A percentile compares a stretch with the other conserved stretches of the same genome.
These are phyloP conservation scores for Willisornis vidua DNA, from an alignment of 2,113 vertebrate species.

Conservation along the genomic window DNA sequence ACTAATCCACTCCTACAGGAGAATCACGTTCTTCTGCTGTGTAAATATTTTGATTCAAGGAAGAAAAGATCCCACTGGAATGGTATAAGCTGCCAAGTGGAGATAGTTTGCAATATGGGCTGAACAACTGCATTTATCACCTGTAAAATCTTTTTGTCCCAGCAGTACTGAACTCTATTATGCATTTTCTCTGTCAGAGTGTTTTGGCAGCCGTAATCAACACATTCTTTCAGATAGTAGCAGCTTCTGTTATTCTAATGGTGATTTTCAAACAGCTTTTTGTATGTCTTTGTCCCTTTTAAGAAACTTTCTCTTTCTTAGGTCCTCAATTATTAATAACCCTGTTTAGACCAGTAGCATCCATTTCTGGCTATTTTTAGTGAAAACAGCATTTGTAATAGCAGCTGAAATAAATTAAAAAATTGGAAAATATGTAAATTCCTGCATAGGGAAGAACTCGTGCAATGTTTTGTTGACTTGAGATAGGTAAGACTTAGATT, in stretches of 20 bases:
- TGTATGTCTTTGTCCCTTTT: background rate
- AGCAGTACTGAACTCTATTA: background rate
- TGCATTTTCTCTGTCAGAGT: background rate
- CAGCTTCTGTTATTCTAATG: background rate
- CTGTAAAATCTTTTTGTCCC: background rate
- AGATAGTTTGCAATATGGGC: background rate
- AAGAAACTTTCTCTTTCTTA: background rate
- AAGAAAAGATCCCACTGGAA: background rate
- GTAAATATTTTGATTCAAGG: background rate
- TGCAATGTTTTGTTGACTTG: background rate
- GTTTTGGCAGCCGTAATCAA: background rate
- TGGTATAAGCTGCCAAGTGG: background rate
- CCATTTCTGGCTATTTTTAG: background rate
- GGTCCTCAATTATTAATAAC: background rate
- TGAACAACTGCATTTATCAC: background rate
- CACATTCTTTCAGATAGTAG: background rate
- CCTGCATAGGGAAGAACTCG: background rate
- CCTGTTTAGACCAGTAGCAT: background rate
- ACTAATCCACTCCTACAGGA: background rate
- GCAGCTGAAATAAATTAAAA: background rate
- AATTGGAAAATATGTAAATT: background rate
- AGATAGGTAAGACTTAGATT: background rate
- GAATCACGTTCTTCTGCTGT: background rate
- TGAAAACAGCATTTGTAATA: background rate
- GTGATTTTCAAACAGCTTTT: background rate